Percentiles rank a stretch among this genome's conserved stretches.
phyloP scores from a whole-genome alignment of 2,888 invertebrate genomes.

The Tholera decimalis region DNA sequence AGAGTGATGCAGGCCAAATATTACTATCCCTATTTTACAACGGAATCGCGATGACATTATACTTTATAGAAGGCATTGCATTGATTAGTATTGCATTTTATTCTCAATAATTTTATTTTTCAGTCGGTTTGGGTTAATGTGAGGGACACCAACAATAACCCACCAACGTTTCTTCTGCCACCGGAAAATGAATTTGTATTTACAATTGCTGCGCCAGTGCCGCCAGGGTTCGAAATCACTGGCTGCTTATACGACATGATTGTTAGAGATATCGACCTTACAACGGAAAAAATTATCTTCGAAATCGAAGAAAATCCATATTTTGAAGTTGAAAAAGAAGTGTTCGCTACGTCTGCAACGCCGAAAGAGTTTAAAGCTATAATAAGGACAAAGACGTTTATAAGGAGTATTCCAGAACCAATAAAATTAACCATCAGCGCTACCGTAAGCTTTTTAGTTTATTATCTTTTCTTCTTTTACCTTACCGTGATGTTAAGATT shows the following conservation, averaged over 20 bases:
- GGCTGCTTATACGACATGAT: conserved; percentile 82
- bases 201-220: conserved; percentile 86
- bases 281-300: conserved; percentile 84
- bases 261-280: conserved; percentile 90
- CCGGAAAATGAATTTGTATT: conserved; percentile 76
- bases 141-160: conserved; percentile 88
- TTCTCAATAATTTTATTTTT: conserved; percentile 64
- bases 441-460: conserved; percentile 76
- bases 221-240: conserved; percentile 84
- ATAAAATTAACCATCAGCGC: conserved; percentile 79
- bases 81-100: too few relatives aligned
- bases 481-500: background rate
- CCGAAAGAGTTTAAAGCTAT: conserved; percentile 81
- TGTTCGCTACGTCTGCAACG: conserved; percentile 45
- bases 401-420: conserved; percentile 80
- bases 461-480: background rate
- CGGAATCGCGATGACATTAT: too few relatives aligned
- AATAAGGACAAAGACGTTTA: conserved; percentile 78
- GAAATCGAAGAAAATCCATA: conserved; percentile 79
- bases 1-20: too few relatives aligned
- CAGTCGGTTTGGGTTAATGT: conserved; percentile 83
- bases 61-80: too few relatives aligned
- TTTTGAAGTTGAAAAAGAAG: conserved; percentile 80
- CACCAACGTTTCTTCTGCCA: conserved; percentile 78
- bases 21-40: too few relatives aligned